Conservation (phyloP, 2,888 invertebrate species). For the Pandemis corylana region DNA sequence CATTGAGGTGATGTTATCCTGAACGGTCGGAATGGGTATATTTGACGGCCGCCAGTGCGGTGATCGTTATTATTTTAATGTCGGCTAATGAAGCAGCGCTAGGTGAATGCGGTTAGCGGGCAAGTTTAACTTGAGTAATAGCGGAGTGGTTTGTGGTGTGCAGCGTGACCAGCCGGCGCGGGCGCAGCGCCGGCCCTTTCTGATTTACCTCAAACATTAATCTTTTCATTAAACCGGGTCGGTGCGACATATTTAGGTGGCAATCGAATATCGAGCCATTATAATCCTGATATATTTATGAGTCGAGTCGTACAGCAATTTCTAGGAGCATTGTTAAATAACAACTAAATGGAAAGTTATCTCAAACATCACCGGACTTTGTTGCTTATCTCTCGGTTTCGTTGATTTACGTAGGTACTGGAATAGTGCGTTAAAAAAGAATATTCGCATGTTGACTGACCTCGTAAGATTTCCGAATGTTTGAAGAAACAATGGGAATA, state of each 20-base stretch:
- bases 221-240: slow-evolving; percentile 65
- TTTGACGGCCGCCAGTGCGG: slow-evolving; percentile 54
- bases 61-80: slow-evolving; percentile 72
- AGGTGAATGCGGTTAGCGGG: slow-evolving; percentile 68
- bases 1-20: slow-evolving; percentile 47
- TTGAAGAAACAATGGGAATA: slow-evolving; percentile 71
- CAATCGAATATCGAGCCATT: slow-evolving; percentile 58
- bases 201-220: slow-evolving; percentile 73
- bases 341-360: slow-evolving; percentile 23
- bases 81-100: slow-evolving; percentile 67
- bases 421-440: slow-evolving; percentile 19
- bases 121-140: slow-evolving; percentile 68
- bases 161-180: slow-evolving; percentile 62
- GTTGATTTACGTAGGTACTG: slow-evolving; percentile 12
- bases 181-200: slow-evolving; percentile 64
- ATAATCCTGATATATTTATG: slow-evolving; percentile 43
- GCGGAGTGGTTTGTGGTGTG: slow-evolving; percentile 64
- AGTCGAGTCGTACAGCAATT: slow-evolving; percentile 6
- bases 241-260: slow-evolving; percentile 61
- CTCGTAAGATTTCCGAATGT: slow-evolving; percentile 61
- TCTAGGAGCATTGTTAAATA: slow-evolving; percentile 21
- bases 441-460: slow-evolving; percentile 49
- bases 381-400: slow-evolving; percentile 5
- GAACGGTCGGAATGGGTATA: slow-evolving; percentile 53
- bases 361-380: slow-evolving; percentile 5